Evolutionary conservation across 2,797 vertebrate species (phyloP), one percentile per base, ranked within the genome.

Genomic region (Bufotes viridis): DNA sequence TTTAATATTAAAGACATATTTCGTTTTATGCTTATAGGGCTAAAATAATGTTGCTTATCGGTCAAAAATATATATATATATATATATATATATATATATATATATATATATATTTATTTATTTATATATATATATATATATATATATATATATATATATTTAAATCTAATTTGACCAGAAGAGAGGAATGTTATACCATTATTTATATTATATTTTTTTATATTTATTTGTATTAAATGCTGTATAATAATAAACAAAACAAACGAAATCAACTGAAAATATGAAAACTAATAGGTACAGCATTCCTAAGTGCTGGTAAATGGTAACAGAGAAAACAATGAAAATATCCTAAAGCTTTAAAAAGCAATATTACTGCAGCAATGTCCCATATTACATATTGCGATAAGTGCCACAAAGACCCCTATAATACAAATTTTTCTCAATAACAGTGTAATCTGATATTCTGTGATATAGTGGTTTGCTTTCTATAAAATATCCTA

Each of bases 241-340:
- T 67, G 14, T 11, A 11, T 67, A 11, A 67, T 3, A 63, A 63
- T 5, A 67, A 24, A n/a, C 6, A 2, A 63, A 63, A n/a, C 22
- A 34, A 34, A 22, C 18, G n/a, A n/a, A n/a, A 65, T 72, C 1
- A 20, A 20, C 29, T 42, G 29, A 92, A 93, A 94, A 95, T 55
- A 91, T 94, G 95, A 91, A 90, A 18, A 6, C 42, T 34, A 34
- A 34, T 34, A 34, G 29, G 29, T 34, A 34, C 1, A 34, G 29
- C 29, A 34, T 34, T 34, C 29, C 29, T 34, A 34, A 34, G 29
- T 2, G 29, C 29, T 34, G 29, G 29, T 34, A 34, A 34, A 34
- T 34, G 1, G 29, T 34, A 34, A 34, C 29, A 34, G 29, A 34
- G 29, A 34, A 34, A 34, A 1, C 29, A 49, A 42, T 10, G 2